Evolutionary conservation across 2,113 vertebrate genomes (phyloP).

Genomic region (Drymodes brunneopygia): DNA sequence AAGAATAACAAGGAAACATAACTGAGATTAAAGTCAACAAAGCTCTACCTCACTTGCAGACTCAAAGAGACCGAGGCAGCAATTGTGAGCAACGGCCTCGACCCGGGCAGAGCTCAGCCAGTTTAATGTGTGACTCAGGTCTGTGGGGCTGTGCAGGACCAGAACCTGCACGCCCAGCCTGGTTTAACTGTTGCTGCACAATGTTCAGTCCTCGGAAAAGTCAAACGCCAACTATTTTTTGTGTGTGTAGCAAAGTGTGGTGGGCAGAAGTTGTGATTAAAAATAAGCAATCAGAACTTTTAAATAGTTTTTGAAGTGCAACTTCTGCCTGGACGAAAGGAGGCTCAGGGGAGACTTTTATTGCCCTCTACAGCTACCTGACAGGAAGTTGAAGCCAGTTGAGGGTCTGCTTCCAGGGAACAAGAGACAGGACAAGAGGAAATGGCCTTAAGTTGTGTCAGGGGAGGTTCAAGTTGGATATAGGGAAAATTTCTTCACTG

Average conservation of each 20-base stretch:
- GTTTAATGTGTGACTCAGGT: slow-evolving; percentile 7
- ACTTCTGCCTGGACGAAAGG: neutral
- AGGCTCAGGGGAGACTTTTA: neutral
- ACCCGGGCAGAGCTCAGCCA: neutral
- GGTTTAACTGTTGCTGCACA: neutral
- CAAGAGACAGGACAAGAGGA: neutral
- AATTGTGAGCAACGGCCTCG: neutral
- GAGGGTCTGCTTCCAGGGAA: neutral
- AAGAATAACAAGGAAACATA: neutral
- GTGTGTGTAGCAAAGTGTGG: fast-evolving
- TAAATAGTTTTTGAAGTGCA: neutral
- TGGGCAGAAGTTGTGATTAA: neutral
- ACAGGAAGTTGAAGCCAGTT: fast-evolving
- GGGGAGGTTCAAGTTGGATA: neutral
- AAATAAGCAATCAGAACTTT: neutral
- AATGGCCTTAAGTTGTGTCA: neutral
- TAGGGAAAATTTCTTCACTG: neutral
- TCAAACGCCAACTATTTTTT: neutral
- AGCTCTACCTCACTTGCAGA: neutral
- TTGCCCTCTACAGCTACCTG: neutral
- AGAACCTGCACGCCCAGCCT: neutral
- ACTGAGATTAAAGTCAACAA: slow-evolving; percentile 3
- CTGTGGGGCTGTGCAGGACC: neutral
- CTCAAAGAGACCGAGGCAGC: neutral
- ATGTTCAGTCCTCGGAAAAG: neutral